These are phyloP conservation scores for Sisyra terminalis DNA, from an alignment of 2,888 invertebrate genomes.

Conservation along the genomic window DNA sequence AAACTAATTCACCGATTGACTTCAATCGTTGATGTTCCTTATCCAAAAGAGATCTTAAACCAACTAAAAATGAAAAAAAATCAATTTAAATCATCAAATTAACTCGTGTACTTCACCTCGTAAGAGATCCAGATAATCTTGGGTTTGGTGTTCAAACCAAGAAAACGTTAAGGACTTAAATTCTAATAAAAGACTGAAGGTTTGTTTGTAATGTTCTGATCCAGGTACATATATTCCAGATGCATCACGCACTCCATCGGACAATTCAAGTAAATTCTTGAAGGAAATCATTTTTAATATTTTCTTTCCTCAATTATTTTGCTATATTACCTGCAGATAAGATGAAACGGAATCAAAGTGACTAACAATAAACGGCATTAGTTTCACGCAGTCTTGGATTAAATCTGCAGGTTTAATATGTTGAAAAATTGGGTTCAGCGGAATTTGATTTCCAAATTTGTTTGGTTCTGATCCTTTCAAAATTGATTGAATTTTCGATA, in stretches of 20 bases:
- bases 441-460: constrained; percentile 7
- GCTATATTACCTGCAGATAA: constrained; percentile 16
- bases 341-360: constrained; percentile 27
- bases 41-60: constrained; percentile 30
- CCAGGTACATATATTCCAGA: constrained; percentile 34
- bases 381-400: constrained; percentile 23
- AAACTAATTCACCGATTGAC: constrained; percentile 21
- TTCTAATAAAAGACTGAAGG: constrained; percentile 25
- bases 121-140: constrained; percentile 21
- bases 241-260: constrained; percentile 38
- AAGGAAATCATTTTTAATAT: neutral
- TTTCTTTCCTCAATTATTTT: neutral
- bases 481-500: constrained; percentile 33
- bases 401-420: constrained; percentile 20
- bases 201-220: constrained; percentile 29
- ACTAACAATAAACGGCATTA: constrained; percentile 30
- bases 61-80: constrained; percentile 48
- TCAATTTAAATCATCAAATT: too few species aligned
- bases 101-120: constrained; percentile 12
- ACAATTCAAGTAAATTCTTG: constrained; percentile 27
- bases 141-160: constrained; percentile 31
- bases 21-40: constrained; percentile 16
- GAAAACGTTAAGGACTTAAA: constrained; percentile 28
- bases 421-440: constrained; percentile 16
- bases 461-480: constrained; percentile 17